These are phyloP conservation scores for Pyrochroa serraticornis DNA, from an alignment of 2,888 invertebrate genomes.

Conservation along the genomic window DNA sequence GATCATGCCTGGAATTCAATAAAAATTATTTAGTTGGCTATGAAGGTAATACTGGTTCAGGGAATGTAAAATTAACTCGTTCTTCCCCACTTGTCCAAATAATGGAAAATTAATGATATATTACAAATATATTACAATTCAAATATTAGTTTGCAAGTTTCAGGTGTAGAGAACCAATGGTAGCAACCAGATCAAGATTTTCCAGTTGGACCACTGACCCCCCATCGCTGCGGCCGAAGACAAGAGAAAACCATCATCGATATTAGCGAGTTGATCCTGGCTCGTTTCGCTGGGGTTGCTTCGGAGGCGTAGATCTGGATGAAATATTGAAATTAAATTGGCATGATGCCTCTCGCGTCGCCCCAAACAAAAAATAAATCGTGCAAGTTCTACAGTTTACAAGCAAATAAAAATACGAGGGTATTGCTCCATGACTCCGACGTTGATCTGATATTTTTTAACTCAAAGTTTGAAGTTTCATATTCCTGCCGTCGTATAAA, in stretches of 20 bases:
- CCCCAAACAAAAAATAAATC: not conserved
- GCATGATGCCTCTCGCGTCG: constrained; percentile 22
- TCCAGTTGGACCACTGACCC: not conserved
- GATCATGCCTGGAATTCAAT: constrained; percentile 1
- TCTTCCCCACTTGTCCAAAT: constrained; percentile 11
- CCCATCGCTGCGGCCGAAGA: constrained; percentile 13
- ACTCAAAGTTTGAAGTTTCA: too few species aligned
- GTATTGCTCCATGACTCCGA: too few species aligned
- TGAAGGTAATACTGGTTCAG: constrained; percentile 22
- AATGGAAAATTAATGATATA: constrained; percentile 11
- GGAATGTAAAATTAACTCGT: constrained; percentile 5
- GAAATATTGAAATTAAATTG: constrained; percentile 37
- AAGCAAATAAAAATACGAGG: constrained; percentile 18
- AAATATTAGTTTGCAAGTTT: constrained; percentile 7
- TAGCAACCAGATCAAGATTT: constrained; percentile 1
- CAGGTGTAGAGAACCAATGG: constrained; percentile 18
- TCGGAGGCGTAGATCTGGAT: constrained; percentile 49
- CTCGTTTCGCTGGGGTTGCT: constrained; percentile 48
- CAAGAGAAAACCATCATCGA: constrained; percentile 38
- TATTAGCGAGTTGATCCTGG: constrained; percentile 40
- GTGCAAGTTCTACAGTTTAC: constrained; percentile 8
- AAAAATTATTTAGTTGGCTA: constrained; percentile 6
- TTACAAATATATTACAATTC: constrained; percentile 25
- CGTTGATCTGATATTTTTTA: too few species aligned
- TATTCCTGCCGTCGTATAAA: too few species aligned